These are phyloP conservation scores for Drosophila arizonae DNA, from an alignment of 1,140 invertebrate genomes.

Conservation along the genomic window DNA sequence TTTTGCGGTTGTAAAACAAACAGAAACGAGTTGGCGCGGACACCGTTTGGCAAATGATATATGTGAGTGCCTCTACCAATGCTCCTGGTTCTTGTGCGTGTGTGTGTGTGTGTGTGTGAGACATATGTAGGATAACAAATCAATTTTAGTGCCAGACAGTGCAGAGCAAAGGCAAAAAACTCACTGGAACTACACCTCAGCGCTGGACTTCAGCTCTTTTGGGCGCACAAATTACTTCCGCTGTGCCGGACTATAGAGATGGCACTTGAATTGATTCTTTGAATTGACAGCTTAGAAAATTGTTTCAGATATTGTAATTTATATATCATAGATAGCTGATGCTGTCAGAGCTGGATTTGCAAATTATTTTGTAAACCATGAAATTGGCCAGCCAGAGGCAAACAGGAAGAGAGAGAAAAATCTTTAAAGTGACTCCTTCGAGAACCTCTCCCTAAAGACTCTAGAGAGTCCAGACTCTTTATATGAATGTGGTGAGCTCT, in stretches of 20 bases:
- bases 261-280: not conserved
- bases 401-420: too few species aligned
- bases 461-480: too few species aligned
- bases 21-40: constrained; percentile 31
- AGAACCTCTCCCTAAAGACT: too few species aligned
- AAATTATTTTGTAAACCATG: too few species aligned
- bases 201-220: not conserved
- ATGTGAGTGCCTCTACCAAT: constrained; percentile 8
- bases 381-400: too few species aligned
- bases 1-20: constrained; percentile 29
- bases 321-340: not conserved
- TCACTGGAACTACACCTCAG: not conserved
- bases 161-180: not conserved
- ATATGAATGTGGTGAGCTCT: too few species aligned
- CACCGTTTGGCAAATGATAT: constrained; percentile 38
- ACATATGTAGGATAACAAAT: constrained; percentile 77
- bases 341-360: not conserved
- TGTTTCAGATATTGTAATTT: not conserved
- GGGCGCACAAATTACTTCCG: not conserved
- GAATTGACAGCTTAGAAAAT: not conserved
- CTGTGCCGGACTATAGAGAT: not conserved
- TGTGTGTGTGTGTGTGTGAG: constrained; percentile 34
- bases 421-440: too few species aligned
- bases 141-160: constrained; percentile 66
- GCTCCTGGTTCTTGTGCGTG: constrained; percentile 12